Conservation (phyloP, 1,140 invertebrate genomes). For the Heliothis virescens region DNA sequence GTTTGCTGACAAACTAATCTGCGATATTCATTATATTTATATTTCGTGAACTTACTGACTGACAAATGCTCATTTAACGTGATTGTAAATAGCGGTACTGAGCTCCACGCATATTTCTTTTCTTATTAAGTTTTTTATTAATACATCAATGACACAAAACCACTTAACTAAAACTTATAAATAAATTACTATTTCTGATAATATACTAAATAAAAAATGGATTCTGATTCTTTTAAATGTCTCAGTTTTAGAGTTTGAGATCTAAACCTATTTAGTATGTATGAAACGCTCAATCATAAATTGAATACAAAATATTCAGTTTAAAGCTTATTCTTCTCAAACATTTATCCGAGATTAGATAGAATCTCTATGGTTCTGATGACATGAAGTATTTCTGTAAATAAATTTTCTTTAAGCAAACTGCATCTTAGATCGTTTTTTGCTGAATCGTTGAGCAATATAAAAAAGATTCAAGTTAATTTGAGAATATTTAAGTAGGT, state of each 20-base stretch:
- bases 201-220: too few relatives aligned
- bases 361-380: neutral
- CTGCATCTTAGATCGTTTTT: neutral
- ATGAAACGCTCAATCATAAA: neutral
- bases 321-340: neutral
- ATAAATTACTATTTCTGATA: too few relatives aligned
- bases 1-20: too few relatives aligned
- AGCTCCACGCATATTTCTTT: too few relatives aligned
- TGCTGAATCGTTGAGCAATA: neutral
- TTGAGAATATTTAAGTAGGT: neutral
- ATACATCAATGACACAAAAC: too few relatives aligned
- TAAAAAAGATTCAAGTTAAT: constrained; percentile 6
- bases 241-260: neutral
- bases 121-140: too few relatives aligned
- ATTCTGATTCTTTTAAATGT: neutral
- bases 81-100: too few relatives aligned
- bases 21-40: too few relatives aligned
- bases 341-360: neutral
- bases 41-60: too few relatives aligned
- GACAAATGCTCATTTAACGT: too few relatives aligned
- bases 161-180: too few relatives aligned
- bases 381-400: neutral
- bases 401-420: neutral
- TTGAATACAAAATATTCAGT: constrained; percentile 6
- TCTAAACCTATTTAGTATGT: neutral